Conservation (phyloP, 2,113 vertebrate genomes). For the Polypterus bichir region DNA sequence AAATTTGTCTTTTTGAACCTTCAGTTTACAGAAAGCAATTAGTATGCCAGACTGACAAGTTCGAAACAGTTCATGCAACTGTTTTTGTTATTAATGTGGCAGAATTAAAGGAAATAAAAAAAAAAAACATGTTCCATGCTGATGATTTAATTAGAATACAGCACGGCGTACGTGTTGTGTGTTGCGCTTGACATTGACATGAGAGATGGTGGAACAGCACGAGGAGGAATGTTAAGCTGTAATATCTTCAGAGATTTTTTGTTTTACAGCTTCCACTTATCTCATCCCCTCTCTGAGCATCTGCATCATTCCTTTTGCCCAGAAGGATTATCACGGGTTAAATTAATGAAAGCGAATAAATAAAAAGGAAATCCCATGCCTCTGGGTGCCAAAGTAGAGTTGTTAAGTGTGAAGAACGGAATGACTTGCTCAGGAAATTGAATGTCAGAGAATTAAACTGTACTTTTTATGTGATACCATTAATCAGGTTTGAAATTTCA, state of each 20-base stretch:
- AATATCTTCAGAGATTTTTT: not conserved
- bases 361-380: slow-evolving; percentile 28
- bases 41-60: slow-evolving; percentile 65
- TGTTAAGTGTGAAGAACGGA: slow-evolving; percentile 49
- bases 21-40: slow-evolving; percentile 60
- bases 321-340: slow-evolving; percentile 26
- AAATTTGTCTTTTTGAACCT: slow-evolving; percentile 68
- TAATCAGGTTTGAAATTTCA: slow-evolving; percentile 50
- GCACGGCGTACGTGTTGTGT: slow-evolving; percentile 42
- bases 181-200: slow-evolving; percentile 39
- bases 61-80: slow-evolving; percentile 67
- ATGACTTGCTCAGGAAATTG: slow-evolving; percentile 50
- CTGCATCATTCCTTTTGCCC: too few relatives aligned
- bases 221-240: not conserved
- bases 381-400: slow-evolving; percentile 27
- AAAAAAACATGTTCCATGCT: slow-evolving; percentile 45
- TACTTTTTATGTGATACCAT: slow-evolving; percentile 46
- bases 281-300: too few relatives aligned
- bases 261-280: too few relatives aligned
- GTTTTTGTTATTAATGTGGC: slow-evolving; percentile 64
- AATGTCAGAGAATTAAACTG: slow-evolving; percentile 49
- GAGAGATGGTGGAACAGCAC: not conserved
- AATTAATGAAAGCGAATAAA: slow-evolving; percentile 32
- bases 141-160: slow-evolving; percentile 58
- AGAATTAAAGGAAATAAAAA: slow-evolving; percentile 39